Percentiles rank a stretch among this genome's conserved stretches.
Evolutionary conservation across 1,140 invertebrate genomes (phyloP).

Genomic region (Heterodera schachtii): DNA sequence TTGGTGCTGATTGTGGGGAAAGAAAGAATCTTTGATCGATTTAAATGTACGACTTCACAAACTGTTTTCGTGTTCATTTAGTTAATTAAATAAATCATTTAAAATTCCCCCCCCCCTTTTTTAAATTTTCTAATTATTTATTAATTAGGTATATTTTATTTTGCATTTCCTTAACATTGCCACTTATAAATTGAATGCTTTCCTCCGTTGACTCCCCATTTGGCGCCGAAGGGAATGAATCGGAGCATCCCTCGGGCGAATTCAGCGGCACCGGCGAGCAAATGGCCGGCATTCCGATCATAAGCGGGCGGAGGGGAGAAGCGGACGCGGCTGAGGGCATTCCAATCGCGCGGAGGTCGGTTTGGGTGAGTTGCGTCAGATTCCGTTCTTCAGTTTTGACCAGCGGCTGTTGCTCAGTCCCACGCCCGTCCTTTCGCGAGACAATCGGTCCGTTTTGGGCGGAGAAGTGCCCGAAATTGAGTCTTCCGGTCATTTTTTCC

Average conservation of each 20-base stretch:
- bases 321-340: not conserved
- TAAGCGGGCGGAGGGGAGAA: not conserved
- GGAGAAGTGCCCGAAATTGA: not conserved
- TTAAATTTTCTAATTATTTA: too few species aligned
- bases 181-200: not conserved
- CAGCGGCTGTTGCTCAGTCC: slow-evolving; percentile 5
- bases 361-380: not conserved
- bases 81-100: too few species aligned
- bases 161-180: too few species aligned
- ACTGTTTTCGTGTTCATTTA: too few species aligned
- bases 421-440: not conserved
- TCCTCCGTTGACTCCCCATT: not conserved
- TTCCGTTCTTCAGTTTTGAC: slow-evolving; percentile 29
- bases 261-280: not conserved
- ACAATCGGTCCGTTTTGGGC: not conserved
- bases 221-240: not conserved
- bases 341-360: not conserved
- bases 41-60: too few species aligned
- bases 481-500: not conserved
- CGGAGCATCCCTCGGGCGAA: not conserved
- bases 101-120: too few species aligned
- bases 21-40: too few species aligned
- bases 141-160: too few species aligned
- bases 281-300: slow-evolving; percentile 1
- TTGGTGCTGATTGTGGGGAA: too few species aligned